phyloP scores from a whole-genome alignment of 2,797 vertebrate species.

The Taeniopygia guttata region DNA sequence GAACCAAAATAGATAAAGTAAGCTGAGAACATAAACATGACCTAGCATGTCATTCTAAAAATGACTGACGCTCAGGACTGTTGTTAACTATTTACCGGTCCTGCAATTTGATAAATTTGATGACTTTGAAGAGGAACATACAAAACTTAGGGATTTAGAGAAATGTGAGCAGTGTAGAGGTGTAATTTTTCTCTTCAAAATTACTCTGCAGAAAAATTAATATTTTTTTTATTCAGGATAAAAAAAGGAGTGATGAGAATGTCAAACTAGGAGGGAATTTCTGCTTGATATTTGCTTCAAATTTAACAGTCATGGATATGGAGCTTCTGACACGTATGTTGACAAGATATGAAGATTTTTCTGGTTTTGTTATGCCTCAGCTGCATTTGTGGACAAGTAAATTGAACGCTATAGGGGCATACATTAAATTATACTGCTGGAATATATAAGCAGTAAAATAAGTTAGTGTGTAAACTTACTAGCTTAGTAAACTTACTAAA shows the following conservation, averaged over 20 bases:
- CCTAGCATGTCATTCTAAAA: neutral
- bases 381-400: neutral
- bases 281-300: neutral
- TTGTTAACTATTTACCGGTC: neutral
- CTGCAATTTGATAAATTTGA: neutral
- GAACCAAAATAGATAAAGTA: neutral
- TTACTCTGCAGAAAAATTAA: neutral
- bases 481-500: too few species aligned
- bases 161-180: neutral
- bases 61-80: neutral
- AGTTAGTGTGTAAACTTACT: neutral
- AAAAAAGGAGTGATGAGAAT: neutral
- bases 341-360: neutral
- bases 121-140: neutral
- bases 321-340: neutral
- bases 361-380: neutral
- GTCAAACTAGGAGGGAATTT: neutral
- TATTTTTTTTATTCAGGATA: neutral
- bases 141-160: neutral
- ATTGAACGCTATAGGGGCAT: neutral
- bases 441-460: neutral
- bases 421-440: neutral
- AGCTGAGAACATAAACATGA: neutral
- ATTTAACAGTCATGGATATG: neutral
- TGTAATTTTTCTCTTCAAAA: neutral